Evolutionary conservation across 1,140 invertebrate genomes (phyloP), one percentile per base, ranked within the genome.

Genomic region (Ips typographus): DNA sequence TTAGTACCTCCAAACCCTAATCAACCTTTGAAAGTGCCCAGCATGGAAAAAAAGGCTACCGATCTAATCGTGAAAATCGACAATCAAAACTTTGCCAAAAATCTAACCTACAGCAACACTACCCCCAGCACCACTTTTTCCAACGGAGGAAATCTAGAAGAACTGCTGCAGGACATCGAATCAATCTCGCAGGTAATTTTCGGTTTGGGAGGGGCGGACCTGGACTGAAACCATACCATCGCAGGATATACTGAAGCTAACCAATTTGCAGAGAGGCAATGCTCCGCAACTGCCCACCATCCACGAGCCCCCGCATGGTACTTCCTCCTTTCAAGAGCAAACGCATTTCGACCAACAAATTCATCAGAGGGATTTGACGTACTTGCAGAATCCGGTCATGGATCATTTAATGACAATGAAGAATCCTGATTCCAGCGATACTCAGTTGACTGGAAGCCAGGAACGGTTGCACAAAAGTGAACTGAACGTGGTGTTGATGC

Each of bases 141-240:
- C 44, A 79, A 76, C 65, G 78, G 78, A 0, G 81, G 81, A 0
- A 84, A 84, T 61, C 69, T 84, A 58, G 83, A 84, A 57, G 79
- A 83, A 5, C 76, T 84, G 52, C 70, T 84, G 0, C 82, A 84
- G 64, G 82, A 84, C 63, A 84, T 84, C 1, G 81, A 83, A 73
- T 80, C 80, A 0, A 83, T 84, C 57, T 84, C 83, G 1, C 78
- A 83, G 58, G 82, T 75, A 22, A 22, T 22, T 22, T 22, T 22
- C 22, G 22, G 22, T 22, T 22, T 22, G 22, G 22, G 22, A 22
- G 22, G 0, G 22, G 22, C 22, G 22, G 22, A 22, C 22, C 22
- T 22, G 22, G 22, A 22, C 22, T 22, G 22, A 22, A 22, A 22
- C 5, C 7, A 39, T 4, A 55, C 43, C 43, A 53, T 57, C 37